These are phyloP conservation scores for Gerris buenoi DNA, from an alignment of 1,140 invertebrate genomes.

Conservation along the genomic window DNA sequence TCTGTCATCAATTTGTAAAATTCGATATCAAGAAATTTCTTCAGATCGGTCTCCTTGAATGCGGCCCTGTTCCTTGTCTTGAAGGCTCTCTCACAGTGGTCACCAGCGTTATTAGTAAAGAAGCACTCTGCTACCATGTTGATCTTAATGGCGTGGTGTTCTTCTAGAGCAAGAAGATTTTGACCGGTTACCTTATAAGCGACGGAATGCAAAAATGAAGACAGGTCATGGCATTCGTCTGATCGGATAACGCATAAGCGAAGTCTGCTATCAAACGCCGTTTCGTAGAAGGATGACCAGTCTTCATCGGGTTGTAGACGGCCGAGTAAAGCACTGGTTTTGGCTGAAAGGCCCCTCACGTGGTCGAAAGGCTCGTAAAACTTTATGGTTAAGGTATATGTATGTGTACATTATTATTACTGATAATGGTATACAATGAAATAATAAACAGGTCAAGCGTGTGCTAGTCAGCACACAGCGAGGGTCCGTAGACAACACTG, in stretches of 20 bases:
- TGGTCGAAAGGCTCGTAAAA: no score
- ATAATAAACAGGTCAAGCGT: no score
- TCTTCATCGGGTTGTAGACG: neutral
- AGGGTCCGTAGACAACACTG: no score
- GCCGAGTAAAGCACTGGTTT: neutral
- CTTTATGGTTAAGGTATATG: no score
- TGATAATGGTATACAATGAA: no score
- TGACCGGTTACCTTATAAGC: neutral
- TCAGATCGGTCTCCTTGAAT: neutral
- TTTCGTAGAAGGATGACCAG: neutral
- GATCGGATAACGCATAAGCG: neutral
- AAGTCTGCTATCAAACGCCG: neutral
- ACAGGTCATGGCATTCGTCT: neutral
- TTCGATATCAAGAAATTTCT: neutral
- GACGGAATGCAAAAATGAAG: neutral
- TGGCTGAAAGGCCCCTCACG: no score
- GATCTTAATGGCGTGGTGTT: neutral
- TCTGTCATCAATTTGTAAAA: neutral
- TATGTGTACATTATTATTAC: no score
- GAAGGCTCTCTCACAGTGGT: neutral
- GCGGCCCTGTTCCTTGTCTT: neutral
- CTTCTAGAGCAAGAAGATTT: neutral
- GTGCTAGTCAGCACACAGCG: no score
- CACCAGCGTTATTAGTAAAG: neutral
- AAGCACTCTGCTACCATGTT: neutral